Evolutionary conservation across 2,888 invertebrate species (phyloP), one percentile per base, ranked within the genome.

Genomic region (Pheosia gnoma): DNA sequence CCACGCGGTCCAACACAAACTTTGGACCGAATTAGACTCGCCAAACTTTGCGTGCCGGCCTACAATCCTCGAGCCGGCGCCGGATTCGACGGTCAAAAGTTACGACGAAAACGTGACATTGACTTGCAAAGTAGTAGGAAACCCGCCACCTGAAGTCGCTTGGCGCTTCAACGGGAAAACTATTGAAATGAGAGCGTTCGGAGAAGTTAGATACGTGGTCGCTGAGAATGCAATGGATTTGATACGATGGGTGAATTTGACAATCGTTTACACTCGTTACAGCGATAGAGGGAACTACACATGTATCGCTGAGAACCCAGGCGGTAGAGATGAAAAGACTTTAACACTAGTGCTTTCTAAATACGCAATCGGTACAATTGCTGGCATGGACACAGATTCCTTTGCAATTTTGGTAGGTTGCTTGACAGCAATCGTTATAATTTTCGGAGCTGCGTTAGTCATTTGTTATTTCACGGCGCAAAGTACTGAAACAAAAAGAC

Each of bases 21-120:
- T 95, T 79, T 98, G 98, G 98, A 95, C 95, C 73, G 96, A 96
- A 74, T 92, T 96, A 74, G 94, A 94, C 74, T 94, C 95, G 57
- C 95, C 96, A 56, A 95, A 97, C 80, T 98, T 98, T 80, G 98
- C 98, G 51, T 98, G 98, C 83, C 94, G 95, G 64, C 98, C 98
- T 41, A 95, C 95, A 68, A 97, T 98, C 71, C 86, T 96, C 53
- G 95, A 95, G 75, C 96, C 96, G 3, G 84, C 94, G 11, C 90
- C 94, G 47, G 89, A 94, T 76, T 94, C 95, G 52, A 94, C 94
- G 65, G 87, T 96, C 60, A 95, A 96, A 82, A 95, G 95, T 70
- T 94, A 94, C 72, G 95, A 95, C 52, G 95, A 95, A 71, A 96
- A 96, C 83, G 95, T 96, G 66, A 97, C 97, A 0, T 87, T 98